These are phyloP conservation scores for Sebastes umbrosus DNA, from an alignment of 2,797 vertebrate genomes.

Conservation along the genomic window DNA sequence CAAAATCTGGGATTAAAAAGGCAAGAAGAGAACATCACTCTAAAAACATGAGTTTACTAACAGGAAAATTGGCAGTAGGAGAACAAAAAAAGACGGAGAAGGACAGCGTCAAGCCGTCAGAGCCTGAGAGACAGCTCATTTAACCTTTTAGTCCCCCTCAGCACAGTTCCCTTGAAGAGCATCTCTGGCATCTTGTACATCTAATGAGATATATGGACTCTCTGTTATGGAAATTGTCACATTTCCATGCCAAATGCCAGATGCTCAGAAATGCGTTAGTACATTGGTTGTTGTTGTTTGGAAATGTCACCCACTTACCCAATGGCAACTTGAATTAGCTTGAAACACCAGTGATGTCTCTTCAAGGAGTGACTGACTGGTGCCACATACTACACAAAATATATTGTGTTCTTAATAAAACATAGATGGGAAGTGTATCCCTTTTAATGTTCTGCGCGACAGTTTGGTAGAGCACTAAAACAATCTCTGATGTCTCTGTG, in stretches of 20 bases:
- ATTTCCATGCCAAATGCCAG: constrained; percentile 84
- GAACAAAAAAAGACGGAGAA: background rate
- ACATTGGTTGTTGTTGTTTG: constrained; percentile 65
- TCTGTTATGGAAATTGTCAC: constrained; percentile 87
- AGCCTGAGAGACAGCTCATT: constrained; percentile 42
- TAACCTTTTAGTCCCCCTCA: constrained; percentile 29
- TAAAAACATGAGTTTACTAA: background rate
- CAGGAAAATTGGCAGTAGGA: background rate
- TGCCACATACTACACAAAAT: background rate
- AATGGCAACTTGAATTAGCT: constrained; percentile 46
- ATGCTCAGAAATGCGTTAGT: constrained; percentile 63
- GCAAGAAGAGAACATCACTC: too few relatives aligned
- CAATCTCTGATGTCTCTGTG: too few relatives aligned
- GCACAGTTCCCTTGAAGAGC: constrained; percentile 33
- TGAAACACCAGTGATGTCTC: constrained; percentile 34
- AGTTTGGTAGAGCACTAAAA: too few relatives aligned
- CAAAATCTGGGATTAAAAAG: background rate
- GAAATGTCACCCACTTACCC: constrained; percentile 75
- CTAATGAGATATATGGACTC: constrained; percentile 45
- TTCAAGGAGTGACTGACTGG: constrained; percentile 7
- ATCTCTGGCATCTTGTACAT: constrained; percentile 42
- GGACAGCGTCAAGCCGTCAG: background rate
- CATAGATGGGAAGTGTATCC: too few relatives aligned
- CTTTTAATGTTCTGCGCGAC: too few relatives aligned
- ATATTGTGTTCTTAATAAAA: background rate